Percentiles rank a stretch among this genome's conserved stretches.
These are phyloP conservation scores for Caradrina clavipalpis DNA, from an alignment of 2,888 invertebrate species.

Conservation along the genomic window DNA sequence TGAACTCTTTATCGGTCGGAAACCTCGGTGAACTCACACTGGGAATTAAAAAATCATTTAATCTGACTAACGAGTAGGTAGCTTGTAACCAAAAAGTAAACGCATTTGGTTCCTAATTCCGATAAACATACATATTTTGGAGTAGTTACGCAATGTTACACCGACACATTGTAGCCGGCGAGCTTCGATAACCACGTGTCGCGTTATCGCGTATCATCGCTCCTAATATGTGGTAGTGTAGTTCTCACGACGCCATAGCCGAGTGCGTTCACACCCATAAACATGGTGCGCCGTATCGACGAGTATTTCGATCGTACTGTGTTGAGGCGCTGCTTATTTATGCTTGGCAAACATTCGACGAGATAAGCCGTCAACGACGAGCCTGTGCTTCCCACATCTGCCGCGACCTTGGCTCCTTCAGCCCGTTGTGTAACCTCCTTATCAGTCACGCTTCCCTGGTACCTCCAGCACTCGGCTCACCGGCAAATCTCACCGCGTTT, in stretches of 20 bases:
- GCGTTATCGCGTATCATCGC: slow-evolving; percentile 76
- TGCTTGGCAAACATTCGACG: slow-evolving; percentile 82
- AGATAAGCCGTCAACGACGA: slow-evolving; percentile 87
- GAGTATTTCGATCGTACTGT: slow-evolving; percentile 72
- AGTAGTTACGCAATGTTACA: slow-evolving; percentile 74
- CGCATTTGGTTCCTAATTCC: slow-evolving; percentile 62
- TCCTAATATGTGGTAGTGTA: slow-evolving; percentile 77
- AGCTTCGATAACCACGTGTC: slow-evolving; percentile 82
- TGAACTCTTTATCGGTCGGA: slow-evolving; percentile 86
- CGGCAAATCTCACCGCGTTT: slow-evolving; percentile 84
- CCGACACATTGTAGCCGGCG: slow-evolving; percentile 72
- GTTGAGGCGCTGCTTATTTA: slow-evolving; percentile 83
- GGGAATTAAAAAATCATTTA: slow-evolving; percentile 48
- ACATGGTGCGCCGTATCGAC: slow-evolving; percentile 76
- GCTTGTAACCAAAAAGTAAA: slow-evolving; percentile 24
- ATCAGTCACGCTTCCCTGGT: slow-evolving; percentile 87
- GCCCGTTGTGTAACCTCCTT: slow-evolving; percentile 87
- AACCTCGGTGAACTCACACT: slow-evolving; percentile 57
- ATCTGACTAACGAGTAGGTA: slow-evolving; percentile 30
- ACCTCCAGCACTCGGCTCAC: slow-evolving; percentile 73
- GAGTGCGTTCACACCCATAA: slow-evolving; percentile 86
- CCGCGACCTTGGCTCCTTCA: slow-evolving; percentile 87
- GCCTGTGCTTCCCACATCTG: slow-evolving; percentile 90
- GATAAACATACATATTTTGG: slow-evolving; percentile 58
- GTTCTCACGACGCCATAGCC: slow-evolving; percentile 84